Conservation (phyloP, 2,888 invertebrate genomes). For the Cyrtodaria siliqua region DNA sequence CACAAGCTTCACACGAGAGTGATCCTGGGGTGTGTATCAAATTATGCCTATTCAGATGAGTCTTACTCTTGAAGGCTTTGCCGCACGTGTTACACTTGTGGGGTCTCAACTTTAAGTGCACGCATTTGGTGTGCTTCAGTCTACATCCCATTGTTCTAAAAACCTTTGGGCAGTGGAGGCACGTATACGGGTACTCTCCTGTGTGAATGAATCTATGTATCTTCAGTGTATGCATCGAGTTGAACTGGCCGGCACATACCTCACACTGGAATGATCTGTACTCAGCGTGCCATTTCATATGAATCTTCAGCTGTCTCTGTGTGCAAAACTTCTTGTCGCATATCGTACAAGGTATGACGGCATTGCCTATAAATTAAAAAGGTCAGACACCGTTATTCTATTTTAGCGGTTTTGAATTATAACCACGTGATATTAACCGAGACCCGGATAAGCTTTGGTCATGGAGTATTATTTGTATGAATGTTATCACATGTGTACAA, state of each 20-base stretch:
- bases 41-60: constrained; percentile 7
- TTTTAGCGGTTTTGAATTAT: no score
- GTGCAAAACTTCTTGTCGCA: constrained; percentile 18
- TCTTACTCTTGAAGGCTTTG: constrained; percentile 1
- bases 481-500: no score
- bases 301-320: constrained; percentile 1
- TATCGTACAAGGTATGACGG: neutral
- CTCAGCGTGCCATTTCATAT: neutral
- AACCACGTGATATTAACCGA: no score
- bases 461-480: no score
- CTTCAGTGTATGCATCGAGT: neutral
- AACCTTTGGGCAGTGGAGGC: no score
- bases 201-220: no score
- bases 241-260: constrained; percentile 3
- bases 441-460: no score
- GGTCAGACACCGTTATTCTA: no score
- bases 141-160: no score
- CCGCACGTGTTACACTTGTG: neutral
- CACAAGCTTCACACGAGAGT: constrained; percentile 28
- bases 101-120: neutral
- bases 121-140: neutral
- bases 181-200: no score
- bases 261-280: constrained; percentile 1
- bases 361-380: no score
- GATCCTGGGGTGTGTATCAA: neutral